Evolutionary conservation across 2,888 invertebrate species (phyloP), one percentile per base, ranked within the genome.

Genomic region (Gerosis bhagava): DNA sequence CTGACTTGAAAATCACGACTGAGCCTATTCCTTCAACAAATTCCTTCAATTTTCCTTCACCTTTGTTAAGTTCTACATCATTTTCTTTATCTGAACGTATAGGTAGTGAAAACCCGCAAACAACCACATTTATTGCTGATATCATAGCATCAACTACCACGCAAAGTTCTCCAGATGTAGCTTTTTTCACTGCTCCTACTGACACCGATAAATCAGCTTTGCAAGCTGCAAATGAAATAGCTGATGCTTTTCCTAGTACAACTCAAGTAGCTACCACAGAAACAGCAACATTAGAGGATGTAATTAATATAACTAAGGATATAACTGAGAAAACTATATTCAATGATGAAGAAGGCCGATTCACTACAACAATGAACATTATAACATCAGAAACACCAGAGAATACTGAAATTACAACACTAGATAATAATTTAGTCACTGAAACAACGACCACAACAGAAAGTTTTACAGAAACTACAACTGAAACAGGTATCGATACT

Each of bases 381-480:
- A 48, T 53, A 36, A 54, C 60, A 24, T 56, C 37, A 5, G 56
- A 57, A 21, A 57, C 51, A 16, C 50, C 46, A 28, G 45, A 31
- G 16, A 54, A 58, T 22, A 50, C 24, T 32, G 75, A 73, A 58
- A 56, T 62, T 7, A 40, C 54, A 22, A 50, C 57, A 43, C 44
- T 55, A 48, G 62, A 63, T 51, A 25, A 39, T 40, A 48, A 55
- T 41, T 53, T 46, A 11, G 52, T 46, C 24, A 55, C 59, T 43
- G 53, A 57, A 25, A 50, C 47, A 53, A 54, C 37, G 21, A 24
- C 48, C 25, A 69, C 68, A 25, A 67, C 63, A 47, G 56, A 66
- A 50, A 65, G 56, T 35, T 57, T 60, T 53, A 59, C 61, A 19
- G 67, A 69, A 44, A 62, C 66, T 8, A 66, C 70, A 37, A 71